phyloP scores from a whole-genome alignment of 2,113 vertebrate genomes.

The Heterochromis multidens region DNA sequence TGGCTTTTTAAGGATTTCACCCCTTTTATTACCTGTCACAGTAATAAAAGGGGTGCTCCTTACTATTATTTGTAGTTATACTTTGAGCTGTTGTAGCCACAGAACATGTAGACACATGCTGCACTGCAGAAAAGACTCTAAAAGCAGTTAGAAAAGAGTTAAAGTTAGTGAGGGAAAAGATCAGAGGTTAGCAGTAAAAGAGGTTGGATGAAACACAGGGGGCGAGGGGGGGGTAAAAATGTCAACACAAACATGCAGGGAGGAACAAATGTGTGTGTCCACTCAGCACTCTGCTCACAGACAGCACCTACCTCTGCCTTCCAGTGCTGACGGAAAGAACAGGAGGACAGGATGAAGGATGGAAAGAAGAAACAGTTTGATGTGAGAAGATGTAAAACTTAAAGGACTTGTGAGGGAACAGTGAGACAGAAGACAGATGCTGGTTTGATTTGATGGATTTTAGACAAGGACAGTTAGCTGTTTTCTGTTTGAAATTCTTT shows the following conservation, averaged over 20 bases:
- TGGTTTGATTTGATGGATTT: neutral
- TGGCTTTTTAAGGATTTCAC: fast-evolving
- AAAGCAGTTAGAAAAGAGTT: neutral
- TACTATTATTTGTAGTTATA: neutral
- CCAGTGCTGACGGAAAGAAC: conserved; percentile 83
- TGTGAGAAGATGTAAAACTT: conserved; percentile 51
- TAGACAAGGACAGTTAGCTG: neutral
- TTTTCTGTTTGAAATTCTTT: neutral
- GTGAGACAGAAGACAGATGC: neutral
- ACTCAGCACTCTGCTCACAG: conserved; percentile 46
- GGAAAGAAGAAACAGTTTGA: conserved; percentile 53
- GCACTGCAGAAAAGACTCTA: neutral
- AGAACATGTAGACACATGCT: neutral
- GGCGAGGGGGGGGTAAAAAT: neutral
- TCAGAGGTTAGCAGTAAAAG: neutral
- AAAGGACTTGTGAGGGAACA: neutral
- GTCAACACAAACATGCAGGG: conserved; percentile 48
- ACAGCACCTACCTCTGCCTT: conserved; percentile 83
- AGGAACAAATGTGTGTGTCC: neutral
- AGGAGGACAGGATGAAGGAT: conserved; percentile 44
- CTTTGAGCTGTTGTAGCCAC: fast-evolving
- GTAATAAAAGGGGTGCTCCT: neutral
- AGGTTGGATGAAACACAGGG: neutral
- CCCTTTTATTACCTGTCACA: neutral
- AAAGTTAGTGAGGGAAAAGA: neutral